Conservation (phyloP, 2,797 vertebrate genomes). For the Tympanoctomys barrerae region DNA sequence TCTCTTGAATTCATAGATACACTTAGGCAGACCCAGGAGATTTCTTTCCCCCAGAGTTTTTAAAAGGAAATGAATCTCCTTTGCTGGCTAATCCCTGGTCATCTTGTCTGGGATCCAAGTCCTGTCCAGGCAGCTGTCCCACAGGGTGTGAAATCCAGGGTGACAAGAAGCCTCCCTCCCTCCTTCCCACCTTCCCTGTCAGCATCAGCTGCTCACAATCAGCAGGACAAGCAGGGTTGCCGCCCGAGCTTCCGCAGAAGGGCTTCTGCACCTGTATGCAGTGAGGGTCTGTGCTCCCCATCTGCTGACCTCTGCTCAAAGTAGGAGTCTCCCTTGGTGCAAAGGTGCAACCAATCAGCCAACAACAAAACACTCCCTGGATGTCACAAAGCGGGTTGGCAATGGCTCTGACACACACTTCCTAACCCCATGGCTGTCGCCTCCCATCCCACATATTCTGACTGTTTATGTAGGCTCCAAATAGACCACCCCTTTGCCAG, state of each 20-base stretch:
- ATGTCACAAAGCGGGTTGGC: constrained; percentile 72
- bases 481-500: background rate
- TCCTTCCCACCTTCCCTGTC: background rate
- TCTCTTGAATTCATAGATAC: background rate
- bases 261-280: constrained; percentile 54
- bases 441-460: background rate
- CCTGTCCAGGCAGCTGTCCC: background rate
- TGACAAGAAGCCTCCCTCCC: background rate
- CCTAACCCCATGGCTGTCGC: background rate
- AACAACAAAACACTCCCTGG: constrained; percentile 16
- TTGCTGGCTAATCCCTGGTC: background rate
- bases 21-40: background rate
- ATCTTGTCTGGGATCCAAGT: background rate
- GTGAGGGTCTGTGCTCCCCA: constrained; percentile 55
- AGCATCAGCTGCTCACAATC: background rate
- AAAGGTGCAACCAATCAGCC: constrained; percentile 57
- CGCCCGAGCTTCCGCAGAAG: constrained; percentile 7
- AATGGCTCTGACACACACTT: constrained; percentile 46
- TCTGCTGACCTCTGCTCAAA: constrained; percentile 60
- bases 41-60: background rate
- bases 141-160: background rate
- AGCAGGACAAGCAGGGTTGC: background rate
- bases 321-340: constrained; percentile 30
- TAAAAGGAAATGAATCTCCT: constrained; percentile 8
- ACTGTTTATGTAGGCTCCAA: background rate